phyloP scores from a whole-genome alignment of 1,140 invertebrate species.

The Drosophila watanabei region DNA sequence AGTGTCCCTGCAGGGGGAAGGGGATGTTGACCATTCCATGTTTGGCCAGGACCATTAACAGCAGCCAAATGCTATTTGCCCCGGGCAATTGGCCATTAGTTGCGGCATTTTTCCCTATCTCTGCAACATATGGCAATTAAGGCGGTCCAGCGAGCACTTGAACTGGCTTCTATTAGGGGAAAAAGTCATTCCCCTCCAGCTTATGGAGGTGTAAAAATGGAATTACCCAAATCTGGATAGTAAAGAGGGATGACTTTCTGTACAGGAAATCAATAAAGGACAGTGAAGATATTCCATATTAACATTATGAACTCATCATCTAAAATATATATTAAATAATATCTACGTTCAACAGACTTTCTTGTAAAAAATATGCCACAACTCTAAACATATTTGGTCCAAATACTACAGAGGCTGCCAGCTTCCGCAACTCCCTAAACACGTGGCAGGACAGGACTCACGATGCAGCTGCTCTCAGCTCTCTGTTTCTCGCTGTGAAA shows the following conservation, averaged over 20 bases:
- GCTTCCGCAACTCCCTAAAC: neutral
- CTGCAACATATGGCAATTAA: slow-evolving; percentile 58
- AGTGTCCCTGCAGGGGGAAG: slow-evolving; percentile 10
- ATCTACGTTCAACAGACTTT: no score
- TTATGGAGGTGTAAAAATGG: slow-evolving; percentile 17
- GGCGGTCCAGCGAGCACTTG: slow-evolving; percentile 12
- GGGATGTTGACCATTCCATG: slow-evolving; percentile 23
- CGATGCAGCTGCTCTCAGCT: slow-evolving; percentile 28
- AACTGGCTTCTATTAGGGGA: neutral
- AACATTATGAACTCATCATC: no score
- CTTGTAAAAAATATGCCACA: neutral
- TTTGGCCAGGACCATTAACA: slow-evolving; percentile 37
- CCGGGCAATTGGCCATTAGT: slow-evolving; percentile 55
- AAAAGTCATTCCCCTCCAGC: neutral
- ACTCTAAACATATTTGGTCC: neutral
- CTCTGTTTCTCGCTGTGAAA: slow-evolving; percentile 18
- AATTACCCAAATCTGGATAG: slow-evolving; percentile 5
- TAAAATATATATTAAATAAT: neutral
- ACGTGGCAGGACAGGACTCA: slow-evolving; percentile 14
- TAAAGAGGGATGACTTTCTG: neutral
- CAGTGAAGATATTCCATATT: neutral
- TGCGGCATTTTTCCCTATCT: slow-evolving; percentile 50
- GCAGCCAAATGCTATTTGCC: slow-evolving; percentile 44
- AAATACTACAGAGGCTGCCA: neutral
- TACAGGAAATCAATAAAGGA: neutral